Conservation (phyloP, 2,888 invertebrate genomes). For the Aproaerema taeniolella region DNA sequence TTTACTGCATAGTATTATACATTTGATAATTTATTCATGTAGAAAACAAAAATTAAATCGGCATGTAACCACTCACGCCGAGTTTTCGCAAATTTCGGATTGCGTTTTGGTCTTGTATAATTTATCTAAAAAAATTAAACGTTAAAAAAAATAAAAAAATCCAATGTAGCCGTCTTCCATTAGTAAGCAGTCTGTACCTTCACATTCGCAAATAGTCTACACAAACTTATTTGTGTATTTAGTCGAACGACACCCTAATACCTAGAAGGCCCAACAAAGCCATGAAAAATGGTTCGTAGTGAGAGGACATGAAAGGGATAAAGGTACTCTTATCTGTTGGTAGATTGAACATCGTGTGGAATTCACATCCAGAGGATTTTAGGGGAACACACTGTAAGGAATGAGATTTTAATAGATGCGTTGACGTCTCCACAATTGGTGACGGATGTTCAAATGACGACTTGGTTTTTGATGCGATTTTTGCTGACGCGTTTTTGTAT, state of each 20-base stretch:
- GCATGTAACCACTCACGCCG: too few relatives aligned
- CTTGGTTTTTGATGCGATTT: not conserved
- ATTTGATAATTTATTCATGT: too few relatives aligned
- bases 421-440: not conserved
- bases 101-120: too few relatives aligned
- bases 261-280: constrained; percentile 62
- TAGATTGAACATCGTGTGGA: constrained; percentile 48
- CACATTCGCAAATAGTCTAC: too few relatives aligned
- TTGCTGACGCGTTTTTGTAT: too few relatives aligned
- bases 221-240: too few relatives aligned
- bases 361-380: constrained; percentile 40
- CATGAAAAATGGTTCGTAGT: constrained; percentile 68
- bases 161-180: too few relatives aligned
- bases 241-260: constrained; percentile 53
- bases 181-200: constrained; percentile 29
- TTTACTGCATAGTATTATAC: too few relatives aligned
- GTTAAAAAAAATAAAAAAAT: too few relatives aligned
- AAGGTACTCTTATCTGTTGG: constrained; percentile 63
- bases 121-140: too few relatives aligned
- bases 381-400: constrained; percentile 17
- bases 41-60: too few relatives aligned
- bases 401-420: constrained; percentile 6
- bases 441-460: not conserved
- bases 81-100: too few relatives aligned
- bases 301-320: constrained; percentile 61